Evolutionary conservation across 2,797 vertebrate species (phyloP), one percentile per base, ranked within the genome.

Genomic region (Emydoidea blandingii): DNA sequence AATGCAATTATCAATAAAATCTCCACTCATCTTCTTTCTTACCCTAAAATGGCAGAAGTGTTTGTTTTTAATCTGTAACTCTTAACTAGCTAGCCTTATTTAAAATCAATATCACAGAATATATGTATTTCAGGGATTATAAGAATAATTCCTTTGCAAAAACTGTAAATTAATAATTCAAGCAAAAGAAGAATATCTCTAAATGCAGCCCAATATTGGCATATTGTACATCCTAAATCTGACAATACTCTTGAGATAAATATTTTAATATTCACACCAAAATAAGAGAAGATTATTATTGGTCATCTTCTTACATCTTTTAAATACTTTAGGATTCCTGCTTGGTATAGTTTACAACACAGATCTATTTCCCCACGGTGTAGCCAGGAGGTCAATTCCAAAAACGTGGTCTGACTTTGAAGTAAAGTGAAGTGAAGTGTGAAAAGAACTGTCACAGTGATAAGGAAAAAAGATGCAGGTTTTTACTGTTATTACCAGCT

Each of bases 331-430:
- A 1, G 82, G 41, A 87, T 84, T 95, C 96, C 50, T 56, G 88
- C 44, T 27, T 87, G 81, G 41, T 31, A 87, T 14, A 84, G 62
- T 96, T 94, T 81, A 84, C 34, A 91, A 78, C 72, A 93, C 79
- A 87, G 79, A 79, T 78, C 79, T 27, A 53, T 90, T 95, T 94
- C 19, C 91, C 91, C 87, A 53, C 50, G 82, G 12, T 86, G 14
- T 83, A 93, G 86, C 8, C 4, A 50, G 10, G 12, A 92, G 4
- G 10, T 92, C 85, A 83, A 27, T 78, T 59, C 29, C 47, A 92
- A 76, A 54, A 91, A 85, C 1, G 5, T 29, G 57, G 74, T 86
- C 78, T 16, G 53, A 79, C 44, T 92, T 92, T 34, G 49, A 95
- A 96, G 62, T 1, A 88, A 68, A 91, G 93, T 81, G 12, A 95